phyloP scores from a whole-genome alignment of 2,113 vertebrate species.

The Aspiorhynchus laticeps region DNA sequence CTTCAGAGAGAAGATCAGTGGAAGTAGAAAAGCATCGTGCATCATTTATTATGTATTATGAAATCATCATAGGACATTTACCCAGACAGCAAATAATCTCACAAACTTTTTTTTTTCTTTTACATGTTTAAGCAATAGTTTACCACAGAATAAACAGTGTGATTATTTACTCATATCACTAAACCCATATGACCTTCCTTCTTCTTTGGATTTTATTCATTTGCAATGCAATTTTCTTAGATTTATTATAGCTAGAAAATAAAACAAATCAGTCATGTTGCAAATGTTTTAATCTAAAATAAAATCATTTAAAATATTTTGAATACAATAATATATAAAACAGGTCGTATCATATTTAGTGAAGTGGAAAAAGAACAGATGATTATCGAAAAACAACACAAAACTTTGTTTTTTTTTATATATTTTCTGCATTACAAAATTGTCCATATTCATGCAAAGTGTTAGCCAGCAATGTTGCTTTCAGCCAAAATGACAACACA shows the following conservation, averaged over 20 bases:
- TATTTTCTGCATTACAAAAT: background rate
- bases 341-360: too few relatives aligned
- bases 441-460: background rate
- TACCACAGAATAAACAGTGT: conserved; percentile 7
- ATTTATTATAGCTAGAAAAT: background rate
- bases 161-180: background rate
- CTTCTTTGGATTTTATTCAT: background rate
- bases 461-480: background rate
- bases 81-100: background rate
- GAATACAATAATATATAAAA: too few relatives aligned
- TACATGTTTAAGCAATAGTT: background rate
- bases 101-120: background rate
- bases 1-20: background rate
- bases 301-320: background rate
- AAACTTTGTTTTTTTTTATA: background rate
- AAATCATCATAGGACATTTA: background rate
- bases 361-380: background rate
- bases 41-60: background rate
- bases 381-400: background rate
- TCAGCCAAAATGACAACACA: background rate
- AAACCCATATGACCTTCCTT: background rate
- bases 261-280: background rate
- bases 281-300: background rate
- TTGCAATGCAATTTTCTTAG: background rate
- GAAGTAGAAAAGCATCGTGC: background rate